Base-by-base conservation (phyloP, 2,797 vertebrate genomes). In the Chelmon rostratus region DNA sequence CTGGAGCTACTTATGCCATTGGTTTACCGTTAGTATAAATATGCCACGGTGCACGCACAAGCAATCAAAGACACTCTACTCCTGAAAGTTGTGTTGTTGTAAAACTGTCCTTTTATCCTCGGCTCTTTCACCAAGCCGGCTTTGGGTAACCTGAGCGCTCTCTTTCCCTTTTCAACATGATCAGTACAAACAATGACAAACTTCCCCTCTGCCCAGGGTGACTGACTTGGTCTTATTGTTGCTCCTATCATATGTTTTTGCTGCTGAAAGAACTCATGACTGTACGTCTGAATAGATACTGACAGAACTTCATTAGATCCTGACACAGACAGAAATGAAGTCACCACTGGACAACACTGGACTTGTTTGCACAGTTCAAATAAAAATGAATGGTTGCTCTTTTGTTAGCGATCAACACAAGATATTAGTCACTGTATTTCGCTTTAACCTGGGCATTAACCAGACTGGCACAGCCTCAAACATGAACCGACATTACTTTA, bases 161-260 rank as follows among this genome's bases (percentile, higher is more conserved):
- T 86, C 73, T 88, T 86, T 84, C 35, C 73, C 84, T 90, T 93
- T 93, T 93, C 87, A 94, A 79, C 90, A 69, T 78, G 78, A 86
- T 88, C 78, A 21, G 62, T 38, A 33, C 74, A 79, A 83, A 94
- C 91, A 92, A 90, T 88, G 82, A 67, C 56, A 78, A 81, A 82
- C 73, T 75, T 87, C 72, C 84, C 65, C 49, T 86, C 54, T 86
- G 74, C 71, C 73, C 50, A 0, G 76, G 40, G 47, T 79, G 82
- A 89, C 47, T 86, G 82, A 73, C 84, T 88, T 8, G 4, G 31
- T 68, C 81, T 84, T 61, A 82, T 81, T 81, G 77, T 80, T 4
- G 31, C 64, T 83, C 53, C 81, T 69, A 76, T 87, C 81, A 35
- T 86, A 11, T 69, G 65, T 79, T 82, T 84, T 73, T 76, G 62